These are phyloP conservation scores for Microvelia longipes DNA, from an alignment of 1,140 invertebrate species.

Conservation along the genomic window DNA sequence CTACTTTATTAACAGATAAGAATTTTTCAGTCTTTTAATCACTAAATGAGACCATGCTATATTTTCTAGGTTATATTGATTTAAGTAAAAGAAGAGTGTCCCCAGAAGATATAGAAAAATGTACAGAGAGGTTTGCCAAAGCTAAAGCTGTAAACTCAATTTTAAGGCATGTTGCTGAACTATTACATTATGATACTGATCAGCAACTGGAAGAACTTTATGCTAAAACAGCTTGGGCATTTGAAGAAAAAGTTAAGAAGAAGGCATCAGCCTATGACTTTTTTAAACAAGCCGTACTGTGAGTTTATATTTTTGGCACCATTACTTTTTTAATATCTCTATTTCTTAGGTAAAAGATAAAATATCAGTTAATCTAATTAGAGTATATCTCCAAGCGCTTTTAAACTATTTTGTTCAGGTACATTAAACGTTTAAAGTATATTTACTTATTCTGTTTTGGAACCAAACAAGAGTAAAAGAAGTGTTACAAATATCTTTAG, in stretches of 20 bases:
- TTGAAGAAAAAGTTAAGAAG: constrained; percentile 95
- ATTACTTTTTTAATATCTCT: background rate
- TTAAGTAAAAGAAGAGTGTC: constrained; percentile 96
- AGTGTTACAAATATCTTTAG: too few species aligned
- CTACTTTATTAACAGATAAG: too few species aligned
- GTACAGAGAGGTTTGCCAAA: constrained; percentile 95
- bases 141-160: constrained; percentile 89
- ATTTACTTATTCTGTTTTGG: too few species aligned
- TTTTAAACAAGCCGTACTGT: constrained; percentile 96
- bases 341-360: background rate
- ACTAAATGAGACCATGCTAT: too few species aligned
- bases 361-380: background rate
- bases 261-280: constrained; percentile 91
- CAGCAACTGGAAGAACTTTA: constrained; percentile 87
- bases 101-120: constrained; percentile 92
- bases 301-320: constrained; percentile 33
- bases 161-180: constrained; percentile 86
- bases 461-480: too few species aligned
- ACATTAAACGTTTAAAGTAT: too few species aligned
- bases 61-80: constrained; percentile 99
- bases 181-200: constrained; percentile 75
- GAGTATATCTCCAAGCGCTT: too few species aligned
- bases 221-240: constrained; percentile 99
- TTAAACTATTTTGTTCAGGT: too few species aligned
- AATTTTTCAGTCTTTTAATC: too few species aligned